Conservation (phyloP, 92 coral and sea anemone species). For the Micromussa lordhowensis region DNA sequence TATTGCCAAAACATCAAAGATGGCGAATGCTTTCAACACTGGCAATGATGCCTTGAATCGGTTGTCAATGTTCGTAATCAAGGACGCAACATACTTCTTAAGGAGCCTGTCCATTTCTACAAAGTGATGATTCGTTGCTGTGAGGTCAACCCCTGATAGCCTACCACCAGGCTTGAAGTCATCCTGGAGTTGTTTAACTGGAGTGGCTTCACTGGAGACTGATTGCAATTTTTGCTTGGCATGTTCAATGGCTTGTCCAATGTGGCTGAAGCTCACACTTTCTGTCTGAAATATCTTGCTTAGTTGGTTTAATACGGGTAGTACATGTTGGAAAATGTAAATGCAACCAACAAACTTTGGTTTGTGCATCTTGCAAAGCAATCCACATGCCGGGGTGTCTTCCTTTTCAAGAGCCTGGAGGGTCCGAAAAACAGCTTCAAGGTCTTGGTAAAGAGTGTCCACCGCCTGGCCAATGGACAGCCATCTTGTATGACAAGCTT, state of each 20-base stretch:
- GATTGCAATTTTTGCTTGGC: constrained; percentile 44
- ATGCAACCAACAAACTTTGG: constrained; percentile 34
- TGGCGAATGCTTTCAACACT: constrained; percentile 32
- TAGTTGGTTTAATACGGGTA: constrained; percentile 36
- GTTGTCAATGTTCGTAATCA: constrained; percentile 17
- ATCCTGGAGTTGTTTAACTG: constrained; percentile 41
- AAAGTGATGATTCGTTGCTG: constrained; percentile 48
- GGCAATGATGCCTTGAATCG: constrained; percentile 36
- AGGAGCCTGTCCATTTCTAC: constrained; percentile 48
- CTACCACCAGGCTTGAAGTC: constrained; percentile 49
- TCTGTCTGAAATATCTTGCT: constrained; percentile 53
- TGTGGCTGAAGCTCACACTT: constrained; percentile 50
- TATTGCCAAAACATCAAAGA: constrained; percentile 46
- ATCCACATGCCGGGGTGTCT: constrained; percentile 7
- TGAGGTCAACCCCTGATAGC: constrained; percentile 31
- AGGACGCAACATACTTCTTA: constrained; percentile 29
- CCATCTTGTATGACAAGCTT: constrained; percentile 19
- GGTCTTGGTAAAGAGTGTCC: constrained; percentile 40
- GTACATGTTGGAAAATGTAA: constrained; percentile 28
- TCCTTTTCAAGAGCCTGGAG: constrained; percentile 32
- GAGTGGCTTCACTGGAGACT: constrained; percentile 23
- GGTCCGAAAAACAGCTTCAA: constrained; percentile 49
- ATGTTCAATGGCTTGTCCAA: constrained; percentile 44
- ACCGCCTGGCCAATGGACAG: constrained; percentile 48
- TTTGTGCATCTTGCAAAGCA: constrained; percentile 23